These are phyloP conservation scores for Ophthalmolycus amberensis DNA, from an alignment of 2,113 vertebrate species.

Conservation along the genomic window DNA sequence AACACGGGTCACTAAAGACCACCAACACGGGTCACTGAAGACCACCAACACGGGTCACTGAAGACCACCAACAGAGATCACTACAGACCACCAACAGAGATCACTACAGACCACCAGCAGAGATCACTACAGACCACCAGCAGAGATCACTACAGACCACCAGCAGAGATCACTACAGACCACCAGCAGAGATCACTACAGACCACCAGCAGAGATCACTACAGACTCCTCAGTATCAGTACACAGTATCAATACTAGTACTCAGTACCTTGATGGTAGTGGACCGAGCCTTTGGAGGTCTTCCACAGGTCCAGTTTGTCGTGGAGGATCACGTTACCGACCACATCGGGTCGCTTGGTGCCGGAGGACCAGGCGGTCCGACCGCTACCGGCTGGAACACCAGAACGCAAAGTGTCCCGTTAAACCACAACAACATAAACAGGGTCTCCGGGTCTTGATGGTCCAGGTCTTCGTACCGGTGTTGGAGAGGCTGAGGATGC, in stretches of 20 bases:
- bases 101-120: no score
- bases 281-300: conserved; percentile 46
- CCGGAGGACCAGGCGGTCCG: conserved; percentile 50
- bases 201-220: no score
- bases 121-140: no score
- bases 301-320: conserved; percentile 78
- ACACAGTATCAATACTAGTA: background rate
- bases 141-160: no score
- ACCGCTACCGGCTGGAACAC: conserved; percentile 74
- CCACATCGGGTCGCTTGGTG: conserved; percentile 37
- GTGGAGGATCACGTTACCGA: conserved; percentile 79
- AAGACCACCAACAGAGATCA: background rate
- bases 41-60: no score
- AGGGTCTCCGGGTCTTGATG: background rate
- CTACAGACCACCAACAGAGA: no score
- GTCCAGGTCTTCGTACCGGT: conserved; percentile 50
- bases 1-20: no score
- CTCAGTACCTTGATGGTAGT: conserved; percentile 78
- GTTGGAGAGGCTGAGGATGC: conserved; percentile 80
- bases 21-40: no score
- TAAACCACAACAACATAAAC: background rate
- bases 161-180: no score
- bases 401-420: background rate
- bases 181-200: no score
- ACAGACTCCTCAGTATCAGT: background rate